Base-by-base conservation (phyloP, 2,113 vertebrate genomes). In the Mus spicilegus region DNA sequence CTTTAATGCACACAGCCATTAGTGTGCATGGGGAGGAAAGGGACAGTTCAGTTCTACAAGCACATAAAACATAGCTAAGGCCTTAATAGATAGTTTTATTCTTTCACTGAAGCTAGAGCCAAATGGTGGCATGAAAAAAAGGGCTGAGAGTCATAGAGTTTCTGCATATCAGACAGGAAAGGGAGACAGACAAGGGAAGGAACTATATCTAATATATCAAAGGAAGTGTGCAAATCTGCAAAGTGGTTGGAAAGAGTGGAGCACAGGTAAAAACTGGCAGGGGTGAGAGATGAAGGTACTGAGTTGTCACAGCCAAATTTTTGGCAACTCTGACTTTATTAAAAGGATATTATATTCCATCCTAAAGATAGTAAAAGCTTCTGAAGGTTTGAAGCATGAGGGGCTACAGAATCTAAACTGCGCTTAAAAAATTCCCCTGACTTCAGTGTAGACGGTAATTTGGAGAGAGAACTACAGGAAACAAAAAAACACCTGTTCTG, bases 151-250 rank as follows among this genome's bases (percentile, higher is more conserved):
- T 14, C 22, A 22, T 73, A 69, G 42, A 77, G 36, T 33, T 86
- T 90, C 92, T 93, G 1, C 39, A 85, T 90, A 11, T 76, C 11
- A 70, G 42, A 49, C 54, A 91, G 69, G 65, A 94, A 89, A 92
- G 36, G 19, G 61, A 76, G 19, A 51, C 3, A 51, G 12, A 20
- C 30, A 84, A 5, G 17, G 11, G 13, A 76, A 56, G 3, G 7
- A 67, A 54, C 39, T 33, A 89, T 49, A 13, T 6, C 19, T 46
- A 26, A 51, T 33, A 36, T 49, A 90, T 51, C 7, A 87, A 80
- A 87, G 13, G 65, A 26, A n/a, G 16, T 54, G 73, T 78, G 84
- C 67, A 90, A 91, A 73, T 56, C 28, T 36, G 24, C 10, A 51
- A 89, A 82, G 61, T 26, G 1, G 46, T 77, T 63, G 70, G 92